Percentiles rank a stretch among this genome's conserved stretches.
Evolutionary conservation across 2,113 vertebrate species (phyloP).

Genomic region (Callospermophilus lateralis): DNA sequence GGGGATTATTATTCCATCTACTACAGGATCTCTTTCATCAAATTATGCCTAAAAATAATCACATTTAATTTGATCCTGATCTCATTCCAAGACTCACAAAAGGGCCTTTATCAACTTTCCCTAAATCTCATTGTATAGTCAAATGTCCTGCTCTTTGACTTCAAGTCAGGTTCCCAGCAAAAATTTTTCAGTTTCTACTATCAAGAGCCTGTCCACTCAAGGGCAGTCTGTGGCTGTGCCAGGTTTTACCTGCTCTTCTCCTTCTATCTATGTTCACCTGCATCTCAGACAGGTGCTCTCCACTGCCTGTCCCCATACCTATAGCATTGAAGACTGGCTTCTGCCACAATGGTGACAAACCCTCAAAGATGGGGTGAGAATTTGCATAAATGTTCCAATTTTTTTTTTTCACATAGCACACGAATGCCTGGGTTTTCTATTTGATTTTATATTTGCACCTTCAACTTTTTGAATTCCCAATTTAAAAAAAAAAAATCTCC

Average conservation of each 20-base stretch:
- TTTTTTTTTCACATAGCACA: background rate
- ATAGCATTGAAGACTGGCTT: rapidly evolving
- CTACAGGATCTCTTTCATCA: background rate
- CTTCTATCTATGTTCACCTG: background rate
- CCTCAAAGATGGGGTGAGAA: background rate
- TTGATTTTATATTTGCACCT: constrained; percentile 1
- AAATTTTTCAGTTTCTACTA: background rate
- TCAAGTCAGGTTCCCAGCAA: background rate
- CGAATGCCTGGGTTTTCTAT: background rate
- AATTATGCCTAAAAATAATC: background rate
- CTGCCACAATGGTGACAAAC: background rate
- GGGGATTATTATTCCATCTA: background rate
- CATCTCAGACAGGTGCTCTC: background rate
- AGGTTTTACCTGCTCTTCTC: background rate
- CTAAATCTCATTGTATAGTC: background rate
- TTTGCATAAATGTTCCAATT: background rate
- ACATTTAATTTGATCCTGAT: constrained; percentile 24
- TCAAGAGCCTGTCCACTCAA: background rate
- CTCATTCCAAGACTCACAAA: constrained; percentile 20
- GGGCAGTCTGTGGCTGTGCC: background rate
- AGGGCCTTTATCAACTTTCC: constrained; percentile 30
- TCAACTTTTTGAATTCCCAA: background rate
- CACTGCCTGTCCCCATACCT: background rate
- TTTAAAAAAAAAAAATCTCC: background rate
- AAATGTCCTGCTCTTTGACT: background rate